Conservation (phyloP, 2,113 vertebrate species). For the Chamaea fasciata region DNA sequence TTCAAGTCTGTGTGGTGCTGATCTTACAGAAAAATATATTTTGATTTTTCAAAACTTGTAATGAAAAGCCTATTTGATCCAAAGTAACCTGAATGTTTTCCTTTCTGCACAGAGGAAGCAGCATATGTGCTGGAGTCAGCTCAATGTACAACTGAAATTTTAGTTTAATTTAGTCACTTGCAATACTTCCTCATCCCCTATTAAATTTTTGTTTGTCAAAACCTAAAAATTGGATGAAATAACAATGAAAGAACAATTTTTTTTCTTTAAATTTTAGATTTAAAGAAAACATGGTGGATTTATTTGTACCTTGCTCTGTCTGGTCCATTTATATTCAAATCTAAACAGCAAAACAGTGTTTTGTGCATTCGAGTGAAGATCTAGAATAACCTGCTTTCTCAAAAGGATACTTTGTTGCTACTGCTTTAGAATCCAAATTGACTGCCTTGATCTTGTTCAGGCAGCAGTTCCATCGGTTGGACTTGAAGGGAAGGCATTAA, state of each 20-base stretch:
- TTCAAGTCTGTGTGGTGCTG: neutral
- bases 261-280: neutral
- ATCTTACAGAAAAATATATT: neutral
- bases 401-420: neutral
- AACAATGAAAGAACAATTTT: neutral
- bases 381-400: neutral
- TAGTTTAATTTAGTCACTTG: neutral
- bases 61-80: neutral
- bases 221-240: neutral
- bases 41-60: neutral
- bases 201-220: neutral
- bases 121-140: neutral
- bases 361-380: neutral
- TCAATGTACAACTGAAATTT: neutral
- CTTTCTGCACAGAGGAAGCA: neutral
- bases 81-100: neutral
- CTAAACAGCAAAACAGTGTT: neutral
- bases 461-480: neutral
- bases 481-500: neutral
- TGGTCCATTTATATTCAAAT: neutral
- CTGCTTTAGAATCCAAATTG: neutral
- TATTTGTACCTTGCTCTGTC: neutral
- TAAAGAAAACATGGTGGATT: neutral
- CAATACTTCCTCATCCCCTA: neutral
- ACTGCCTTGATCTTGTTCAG: neutral